phyloP scores from a whole-genome alignment of 2,113 vertebrate genomes.

The Plectropomus leopardus region DNA sequence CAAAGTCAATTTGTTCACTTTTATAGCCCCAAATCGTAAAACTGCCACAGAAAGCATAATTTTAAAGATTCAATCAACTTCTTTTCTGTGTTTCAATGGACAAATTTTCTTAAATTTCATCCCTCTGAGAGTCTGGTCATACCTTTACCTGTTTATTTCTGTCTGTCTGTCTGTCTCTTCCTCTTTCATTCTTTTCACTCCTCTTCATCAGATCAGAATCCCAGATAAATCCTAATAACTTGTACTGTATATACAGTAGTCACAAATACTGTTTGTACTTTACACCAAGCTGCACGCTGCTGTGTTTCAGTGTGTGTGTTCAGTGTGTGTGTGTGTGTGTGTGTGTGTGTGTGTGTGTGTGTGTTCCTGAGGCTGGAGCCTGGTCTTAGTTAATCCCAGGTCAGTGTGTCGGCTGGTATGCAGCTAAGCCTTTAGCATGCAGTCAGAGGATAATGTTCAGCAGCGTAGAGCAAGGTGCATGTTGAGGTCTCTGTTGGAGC shows the following conservation, averaged over 20 bases:
- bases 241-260: constrained; percentile 14
- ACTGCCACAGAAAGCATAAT: no score
- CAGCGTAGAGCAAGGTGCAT: constrained; percentile 19
- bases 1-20: no score
- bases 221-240: background rate
- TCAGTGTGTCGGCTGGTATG: constrained; percentile 68
- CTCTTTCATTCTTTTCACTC: background rate
- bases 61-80: no score
- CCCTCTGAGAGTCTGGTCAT: no score
- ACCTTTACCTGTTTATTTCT: no score
- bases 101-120: no score
- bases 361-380: constrained; percentile 43
- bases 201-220: constrained; percentile 6
- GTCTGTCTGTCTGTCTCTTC: background rate
- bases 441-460: constrained; percentile 56
- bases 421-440: constrained; percentile 66
- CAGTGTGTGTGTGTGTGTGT: background rate
- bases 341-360: constrained; percentile 34
- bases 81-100: no score
- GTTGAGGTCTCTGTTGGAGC: background rate
- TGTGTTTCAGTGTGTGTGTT: background rate
- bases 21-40: no score
- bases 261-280: constrained; percentile 24
- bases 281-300: background rate
- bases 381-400: constrained; percentile 62